Evolutionary conservation across 2,113 vertebrate genomes (phyloP).

Genomic region (Pachyramphus minor): DNA sequence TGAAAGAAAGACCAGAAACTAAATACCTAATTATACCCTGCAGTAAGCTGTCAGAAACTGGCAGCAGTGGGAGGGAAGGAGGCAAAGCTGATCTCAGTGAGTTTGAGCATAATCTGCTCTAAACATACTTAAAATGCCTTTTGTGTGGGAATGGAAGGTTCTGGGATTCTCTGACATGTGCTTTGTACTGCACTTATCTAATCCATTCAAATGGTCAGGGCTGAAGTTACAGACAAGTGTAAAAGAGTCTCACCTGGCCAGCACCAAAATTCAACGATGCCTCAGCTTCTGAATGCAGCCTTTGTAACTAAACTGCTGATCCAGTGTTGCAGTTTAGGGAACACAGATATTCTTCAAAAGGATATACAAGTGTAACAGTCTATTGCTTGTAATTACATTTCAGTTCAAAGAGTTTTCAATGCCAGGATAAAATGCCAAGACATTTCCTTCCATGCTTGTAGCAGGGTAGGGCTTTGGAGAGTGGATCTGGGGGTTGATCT

Average conservation of each 20-base stretch:
- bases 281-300: fast-evolving
- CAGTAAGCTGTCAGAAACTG: constrained; percentile 60
- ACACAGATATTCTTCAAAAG: background rate
- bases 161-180: background rate
- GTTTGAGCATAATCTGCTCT: constrained; percentile 25
- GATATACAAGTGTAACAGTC: background rate
- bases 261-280: background rate
- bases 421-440: background rate
- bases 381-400: background rate
- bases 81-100: constrained; percentile 36
- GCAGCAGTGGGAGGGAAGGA: constrained; percentile 54
- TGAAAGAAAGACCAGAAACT: constrained; percentile 39
- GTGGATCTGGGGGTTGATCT: background rate
- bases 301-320: background rate
- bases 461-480: background rate
- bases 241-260: background rate
- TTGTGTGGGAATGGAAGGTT: constrained; percentile 24
- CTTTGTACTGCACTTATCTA: background rate
- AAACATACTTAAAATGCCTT: constrained; percentile 40
- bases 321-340: background rate
- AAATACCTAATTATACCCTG: constrained; percentile 61
- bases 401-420: background rate
- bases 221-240: background rate
- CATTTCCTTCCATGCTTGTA: background rate
- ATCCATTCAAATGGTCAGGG: background rate